Evolutionary conservation across 2,888 invertebrate species (phyloP), one percentile per base, ranked within the genome.

Genomic region (Ophonus ardosiacus): DNA sequence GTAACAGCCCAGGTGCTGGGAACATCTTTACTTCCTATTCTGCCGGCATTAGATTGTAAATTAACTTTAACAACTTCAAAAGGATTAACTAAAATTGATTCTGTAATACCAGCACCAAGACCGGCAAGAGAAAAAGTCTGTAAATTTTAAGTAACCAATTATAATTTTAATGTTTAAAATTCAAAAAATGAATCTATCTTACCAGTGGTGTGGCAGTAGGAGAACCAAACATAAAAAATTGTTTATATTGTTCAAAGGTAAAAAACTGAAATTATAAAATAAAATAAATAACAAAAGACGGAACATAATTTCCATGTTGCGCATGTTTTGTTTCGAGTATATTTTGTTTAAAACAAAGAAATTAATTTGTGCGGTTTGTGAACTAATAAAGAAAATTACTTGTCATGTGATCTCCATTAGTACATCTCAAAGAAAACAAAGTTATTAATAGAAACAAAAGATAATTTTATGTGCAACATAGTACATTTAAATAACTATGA

Each of bases 61-160:
- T 95, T 95, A n/a, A 98, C 98, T 93, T 98, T 99, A 0, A 99
- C 97, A 43, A 98, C 97, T 93, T 98, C 98, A 90, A 98, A 98
- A 0, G 98, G 98, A 92, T 98, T 98, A 0, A 98, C 96, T 82
- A 98, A 93, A 86, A 98, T 93, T 6, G 96, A 98, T 92, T 98
- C 98, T n/a, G 98, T 96, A 1, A 97, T 91, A 76, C 98, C 98
- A 68, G 98, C 97, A 85, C 95, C 95, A 10, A 98, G 92, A 61
- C 98, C 98, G 86, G 98, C 97, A 88, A 97, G 90, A 2, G 97
- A 95, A 91, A 96, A 97, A 17, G 97, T 97, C 97, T 98, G 91
- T 80, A 84, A 78, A 18, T 68, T 10, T 81, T 61, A 61, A 15
- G 79, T 40, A 43, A 63, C 59, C 8, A 74, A 84, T 83, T 3